Base-by-base conservation (phyloP, 2,113 vertebrate species). In the Lophura nycthemera region DNA sequence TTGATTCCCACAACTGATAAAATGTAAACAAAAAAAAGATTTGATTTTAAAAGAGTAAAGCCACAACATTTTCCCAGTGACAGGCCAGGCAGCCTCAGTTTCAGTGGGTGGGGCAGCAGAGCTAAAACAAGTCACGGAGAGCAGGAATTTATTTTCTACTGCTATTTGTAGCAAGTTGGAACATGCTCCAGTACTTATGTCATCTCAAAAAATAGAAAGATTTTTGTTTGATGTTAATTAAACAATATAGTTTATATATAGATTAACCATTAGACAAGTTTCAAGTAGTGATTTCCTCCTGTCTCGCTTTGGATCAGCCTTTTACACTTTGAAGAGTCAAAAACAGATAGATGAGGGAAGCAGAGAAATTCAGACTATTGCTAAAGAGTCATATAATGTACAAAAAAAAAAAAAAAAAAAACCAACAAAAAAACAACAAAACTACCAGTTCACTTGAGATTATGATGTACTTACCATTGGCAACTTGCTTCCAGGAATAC, bases 401-500 rank as follows among this genome's bases (percentile, higher is more conserved):
- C 80, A 61, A 36, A 29, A 43, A 43, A 60, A 34, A 34, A 59
- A 59, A 2, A 45, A 66, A 86, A 82, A 50, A 50, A 36, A 36
- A 36, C 36, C 22, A 50, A 50, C 38, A 43, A 60, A 34, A 34
- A 59, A 59, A 2, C 42, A 66, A 54, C 52, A 29, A 30, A 54
- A 30, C 52, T 27, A 54, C 17, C 29, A 74, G 25, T 48, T 56
- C 13, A 8, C 5, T 27, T 0, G 1, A 57, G 45, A 30, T 77
- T 2, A 10, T 40, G 7, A 14, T 8, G 2, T 60, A 78, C 98
- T 92, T 97, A 99, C 99, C 99, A 98, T 97, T 64, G 99, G 99
- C 96, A 99, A 93, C 76, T 97, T 99, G 96, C 98, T 98, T 83
- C 99, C 98, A 0, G 99, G 99, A 97, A 99, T 99, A 97, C 99